Evolutionary conservation across 2,113 vertebrate genomes (phyloP).

Genomic region (Pan paniscus): DNA sequence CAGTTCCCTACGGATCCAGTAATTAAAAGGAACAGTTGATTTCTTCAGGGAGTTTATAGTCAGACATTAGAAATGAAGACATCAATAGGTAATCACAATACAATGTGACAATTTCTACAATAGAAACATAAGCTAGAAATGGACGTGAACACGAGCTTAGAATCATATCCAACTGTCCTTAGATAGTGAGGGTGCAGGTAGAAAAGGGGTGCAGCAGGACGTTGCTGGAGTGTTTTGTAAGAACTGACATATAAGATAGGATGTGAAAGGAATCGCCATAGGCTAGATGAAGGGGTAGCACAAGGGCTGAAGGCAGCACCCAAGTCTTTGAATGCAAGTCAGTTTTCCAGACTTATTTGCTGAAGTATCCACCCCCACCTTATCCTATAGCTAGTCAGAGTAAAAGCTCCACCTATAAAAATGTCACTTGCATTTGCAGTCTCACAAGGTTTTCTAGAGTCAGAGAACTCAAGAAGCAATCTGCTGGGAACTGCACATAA

Average conservation of each 20-base stretch:
- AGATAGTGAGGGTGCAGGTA: neutral
- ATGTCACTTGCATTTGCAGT: neutral
- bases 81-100: neutral
- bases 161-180: neutral
- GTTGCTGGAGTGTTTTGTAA: neutral
- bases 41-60: neutral
- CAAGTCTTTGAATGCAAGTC: neutral
- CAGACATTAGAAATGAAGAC: neutral
- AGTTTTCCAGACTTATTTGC: neutral
- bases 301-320: neutral
- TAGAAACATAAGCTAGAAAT: neutral
- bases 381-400: neutral
- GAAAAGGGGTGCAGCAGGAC: neutral
- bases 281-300: neutral
- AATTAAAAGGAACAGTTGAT: conserved; percentile 16
- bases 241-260: neutral
- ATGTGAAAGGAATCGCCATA: neutral
- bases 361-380: neutral
- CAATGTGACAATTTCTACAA: neutral
- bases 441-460: neutral
- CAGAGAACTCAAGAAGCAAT: neutral
- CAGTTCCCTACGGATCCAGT: neutral
- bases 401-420: neutral
- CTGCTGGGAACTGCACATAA: neutral
- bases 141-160: neutral